Evolutionary conservation across 23 tunicate species (phyloP), one percentile per base, ranked within the genome.

Genomic region (Styela plicata): DNA sequence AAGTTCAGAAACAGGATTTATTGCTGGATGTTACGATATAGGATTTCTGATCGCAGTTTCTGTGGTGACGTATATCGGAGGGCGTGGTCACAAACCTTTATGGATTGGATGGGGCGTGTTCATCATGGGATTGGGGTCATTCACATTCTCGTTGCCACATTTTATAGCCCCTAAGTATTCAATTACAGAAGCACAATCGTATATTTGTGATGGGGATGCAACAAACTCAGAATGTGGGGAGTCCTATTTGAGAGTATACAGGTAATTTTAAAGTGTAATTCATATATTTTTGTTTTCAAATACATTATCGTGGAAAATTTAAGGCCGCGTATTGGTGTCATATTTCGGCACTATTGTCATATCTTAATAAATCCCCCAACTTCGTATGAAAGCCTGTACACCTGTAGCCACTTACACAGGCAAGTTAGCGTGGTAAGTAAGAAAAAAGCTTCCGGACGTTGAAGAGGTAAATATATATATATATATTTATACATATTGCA

Each of bases 101-200:
- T 87, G 91, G 97, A 66, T 91, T 27, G 97, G 97, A 21, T 87
- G 91, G 91, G 97, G 97, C 33, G 73, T 80, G 31, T 83, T 87
- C 31, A 24, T 94, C 31, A 69, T 88, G 52, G 95, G 98, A 1
- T 34, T 94, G 31, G 88, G 88, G 33, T 82, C 87, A 33, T 65
- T 94, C 61, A 31, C 83, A 1, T 94, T 89, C 73, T 77, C 95
- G 5, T 32, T 94, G 37, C 98, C 98, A 52, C 95, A 89, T 64
- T 94, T 94, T 79, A 22, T 69, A 19, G 95, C 94, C 79, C 84
- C 89, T 29, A 63, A 30, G 5, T 87, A 92, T 64, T 79, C 83
- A 20, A 63, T 80, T 34, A 24, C 52, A 16, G 82, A 81, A 18
- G 34, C 29, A 1, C 24, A 10, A 23, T 44, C 66, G 24, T 53